Base-by-base conservation (phyloP, 2,113 vertebrate genomes). In the Tichodroma muraria region DNA sequence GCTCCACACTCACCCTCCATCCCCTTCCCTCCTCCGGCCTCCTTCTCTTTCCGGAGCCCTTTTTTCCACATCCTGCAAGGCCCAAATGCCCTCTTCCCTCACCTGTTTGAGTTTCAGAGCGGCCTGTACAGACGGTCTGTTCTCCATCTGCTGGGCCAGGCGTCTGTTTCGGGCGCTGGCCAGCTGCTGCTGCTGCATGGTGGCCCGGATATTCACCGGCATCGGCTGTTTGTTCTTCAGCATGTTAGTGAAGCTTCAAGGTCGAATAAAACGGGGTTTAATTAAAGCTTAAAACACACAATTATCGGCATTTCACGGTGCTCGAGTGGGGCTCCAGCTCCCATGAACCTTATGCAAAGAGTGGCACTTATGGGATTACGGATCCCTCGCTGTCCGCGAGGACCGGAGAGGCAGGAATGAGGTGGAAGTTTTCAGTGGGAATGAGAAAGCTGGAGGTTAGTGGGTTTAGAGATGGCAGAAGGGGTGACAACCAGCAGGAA, bases 161-260 rank as follows among this genome's bases (percentile, higher is more conserved):
- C 99, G 98, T 96, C 99, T 98, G 98, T 99, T 99, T 95, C 99
- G 98, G 94, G 99, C 99, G 96, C 99, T 99, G 98, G 99, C 99
- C 97, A 99, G 98, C 98, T 97, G 98, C 98, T 99, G 98, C 97
- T 99, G 99, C 98, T 99, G 99, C 99, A 99, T 98, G 97, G 98
- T 99, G 97, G 99, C 99, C 87, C 99, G 98, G 98, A 99, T 98
- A 98, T 98, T 99, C 98, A 99, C 99, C 70, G 98, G 98, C 96
- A 98, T 98, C 97, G 99, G 99, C 97, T 99, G 99, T 99, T 99
- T 99, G 98, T 99, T 99, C 99, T 99, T 99, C 99, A 99, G 98
- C 99, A 99, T 99, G 98, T 99, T 99, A 98, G 99, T 99, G 98
- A 99, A 99, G 99, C 99, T 99, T 99, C 98, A 98, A 98, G 98